phyloP scores from a whole-genome alignment of 2,113 vertebrate genomes.

The Melanerpes formicivorus region DNA sequence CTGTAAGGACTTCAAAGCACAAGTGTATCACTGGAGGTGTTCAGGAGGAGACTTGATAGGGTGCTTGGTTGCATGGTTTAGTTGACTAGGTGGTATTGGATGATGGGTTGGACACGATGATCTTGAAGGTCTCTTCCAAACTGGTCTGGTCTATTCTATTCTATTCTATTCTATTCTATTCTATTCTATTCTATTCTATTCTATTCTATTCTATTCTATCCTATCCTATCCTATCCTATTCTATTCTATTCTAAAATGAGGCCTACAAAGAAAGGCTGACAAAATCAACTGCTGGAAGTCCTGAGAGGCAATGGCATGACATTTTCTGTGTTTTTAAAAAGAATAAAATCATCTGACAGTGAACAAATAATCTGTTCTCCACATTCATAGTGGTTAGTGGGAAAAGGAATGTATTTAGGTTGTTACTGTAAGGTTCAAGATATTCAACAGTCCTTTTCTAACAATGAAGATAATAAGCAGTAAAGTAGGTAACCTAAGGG shows the following conservation, averaged over 20 bases:
- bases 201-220: too few relatives aligned
- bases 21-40: neutral
- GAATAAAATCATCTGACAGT: neutral
- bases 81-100: too few relatives aligned
- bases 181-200: too few relatives aligned
- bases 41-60: too few relatives aligned
- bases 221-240: too few relatives aligned
- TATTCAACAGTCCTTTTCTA: neutral
- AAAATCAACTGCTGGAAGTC: neutral
- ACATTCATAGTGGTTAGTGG: rapidly evolving
- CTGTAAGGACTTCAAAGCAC: neutral
- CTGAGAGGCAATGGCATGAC: neutral
- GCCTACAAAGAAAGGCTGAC: neutral
- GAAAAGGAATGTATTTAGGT: neutral
- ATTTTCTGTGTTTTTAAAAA: neutral
- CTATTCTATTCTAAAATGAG: too few relatives aligned
- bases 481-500: neutral
- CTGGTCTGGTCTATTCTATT: too few relatives aligned
- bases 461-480: neutral
- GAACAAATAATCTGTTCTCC: neutral
- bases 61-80: too few relatives aligned
- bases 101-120: too few relatives aligned
- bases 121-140: too few relatives aligned
- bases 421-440: neutral
- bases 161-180: too few relatives aligned